phyloP scores from a whole-genome alignment of 1,140 invertebrate genomes.

The Teleogryllus occipitalis region DNA sequence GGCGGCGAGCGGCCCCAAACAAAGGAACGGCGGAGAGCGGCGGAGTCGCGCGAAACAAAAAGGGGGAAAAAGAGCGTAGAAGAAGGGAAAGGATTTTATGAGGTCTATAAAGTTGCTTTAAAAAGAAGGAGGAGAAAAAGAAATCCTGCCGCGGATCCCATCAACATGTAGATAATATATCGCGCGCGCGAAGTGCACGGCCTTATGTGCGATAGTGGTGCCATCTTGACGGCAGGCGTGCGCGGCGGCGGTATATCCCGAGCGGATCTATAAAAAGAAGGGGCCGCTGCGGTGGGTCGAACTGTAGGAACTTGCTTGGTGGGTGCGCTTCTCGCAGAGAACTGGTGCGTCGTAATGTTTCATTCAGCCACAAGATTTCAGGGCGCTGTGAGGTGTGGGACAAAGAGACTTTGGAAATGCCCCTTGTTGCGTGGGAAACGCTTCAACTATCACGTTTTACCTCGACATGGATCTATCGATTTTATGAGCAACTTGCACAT shows the following conservation, averaged over 20 bases:
- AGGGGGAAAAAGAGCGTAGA: not conserved
- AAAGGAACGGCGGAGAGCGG: not conserved
- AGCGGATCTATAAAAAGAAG: no score
- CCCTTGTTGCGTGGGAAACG: no score
- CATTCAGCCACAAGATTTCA: no score
- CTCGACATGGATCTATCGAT: no score
- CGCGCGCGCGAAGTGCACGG: not conserved
- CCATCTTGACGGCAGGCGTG: not conserved
- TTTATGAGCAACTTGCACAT: no score
- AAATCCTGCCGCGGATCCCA: not conserved
- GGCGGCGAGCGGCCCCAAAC: not conserved
- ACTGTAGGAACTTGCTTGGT: no score
- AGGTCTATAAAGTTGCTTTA: constrained; percentile 5
- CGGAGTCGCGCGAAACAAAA: not conserved
- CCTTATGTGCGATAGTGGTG: not conserved
- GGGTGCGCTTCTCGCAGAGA: no score
- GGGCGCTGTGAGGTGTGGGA: no score
- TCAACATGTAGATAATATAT: constrained; percentile 6
- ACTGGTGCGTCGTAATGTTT: no score
- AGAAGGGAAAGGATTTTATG: not conserved
- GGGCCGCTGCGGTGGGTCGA: no score
- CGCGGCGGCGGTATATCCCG: not conserved
- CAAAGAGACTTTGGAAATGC: no score
- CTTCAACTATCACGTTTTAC: no score
- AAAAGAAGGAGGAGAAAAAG: not conserved